Percentiles rank a stretch among this genome's conserved stretches.
phyloP scores from a whole-genome alignment of 2,797 vertebrate genomes.

The Sebastes matsubarae region DNA sequence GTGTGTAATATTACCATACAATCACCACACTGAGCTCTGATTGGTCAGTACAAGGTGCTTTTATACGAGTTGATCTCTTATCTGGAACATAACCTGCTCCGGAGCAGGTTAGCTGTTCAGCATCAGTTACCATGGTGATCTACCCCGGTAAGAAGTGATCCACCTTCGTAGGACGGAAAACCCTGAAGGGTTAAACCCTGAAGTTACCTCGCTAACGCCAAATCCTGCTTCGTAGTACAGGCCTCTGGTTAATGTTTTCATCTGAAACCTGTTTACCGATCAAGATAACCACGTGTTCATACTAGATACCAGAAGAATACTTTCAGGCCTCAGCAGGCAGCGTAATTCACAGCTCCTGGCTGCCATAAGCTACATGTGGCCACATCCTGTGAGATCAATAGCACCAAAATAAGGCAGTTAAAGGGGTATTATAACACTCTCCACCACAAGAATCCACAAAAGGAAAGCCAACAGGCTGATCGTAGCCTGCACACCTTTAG shows the following conservation, averaged over 20 bases:
- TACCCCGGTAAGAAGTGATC: no score
- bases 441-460: conserved; percentile 22
- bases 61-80: no score
- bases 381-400: conserved; percentile 56
- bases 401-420: conserved; percentile 74
- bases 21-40: no score
- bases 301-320: conserved; percentile 20
- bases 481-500: conserved; percentile 2
- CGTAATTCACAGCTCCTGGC: conserved; percentile 46
- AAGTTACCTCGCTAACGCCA: no score
- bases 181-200: no score
- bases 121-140: no score
- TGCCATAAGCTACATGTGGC: conserved; percentile 31
- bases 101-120: no score
- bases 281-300: conserved; percentile 14
- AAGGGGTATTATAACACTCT: conserved; percentile 28
- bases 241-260: not conserved
- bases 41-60: no score
- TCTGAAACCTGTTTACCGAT: conserved; percentile 10
- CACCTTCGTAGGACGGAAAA: no score
- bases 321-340: conserved; percentile 34
- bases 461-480: conserved; percentile 31
- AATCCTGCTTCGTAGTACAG: no score
- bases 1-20: no score
- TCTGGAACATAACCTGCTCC: no score